Evolutionary conservation across 2,888 invertebrate genomes (phyloP).

Genomic region (Brenthis hecate): DNA sequence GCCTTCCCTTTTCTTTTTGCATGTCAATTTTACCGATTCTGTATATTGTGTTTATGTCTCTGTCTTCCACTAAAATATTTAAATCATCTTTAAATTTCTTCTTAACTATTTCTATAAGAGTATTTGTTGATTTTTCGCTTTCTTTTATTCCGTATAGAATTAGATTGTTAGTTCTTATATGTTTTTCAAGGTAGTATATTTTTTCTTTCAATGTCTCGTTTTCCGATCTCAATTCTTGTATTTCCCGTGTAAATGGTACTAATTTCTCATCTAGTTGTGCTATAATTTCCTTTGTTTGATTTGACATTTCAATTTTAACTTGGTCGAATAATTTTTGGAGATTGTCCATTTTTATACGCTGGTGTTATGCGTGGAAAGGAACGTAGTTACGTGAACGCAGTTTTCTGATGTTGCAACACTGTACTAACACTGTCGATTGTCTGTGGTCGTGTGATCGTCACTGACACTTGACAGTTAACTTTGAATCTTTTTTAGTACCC

Average conservation of each 20-base stretch:
- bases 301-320: constrained; percentile 34
- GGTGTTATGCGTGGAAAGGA: not conserved
- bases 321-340: constrained; percentile 24
- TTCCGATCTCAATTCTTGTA: constrained; percentile 23
- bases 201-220: constrained; percentile 22
- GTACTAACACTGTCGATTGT: no score
- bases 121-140: constrained; percentile 8
- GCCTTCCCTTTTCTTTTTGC: no score
- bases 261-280: constrained; percentile 32
- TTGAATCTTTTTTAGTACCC: no score
- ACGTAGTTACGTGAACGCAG: not conserved
- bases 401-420: no score
- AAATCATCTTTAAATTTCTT: no score
- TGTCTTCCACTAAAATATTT: no score
- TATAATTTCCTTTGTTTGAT: constrained; percentile 30
- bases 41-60: no score
- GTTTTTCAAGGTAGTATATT: constrained; percentile 19
- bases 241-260: constrained; percentile 20
- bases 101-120: constrained; percentile 4
- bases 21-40: no score
- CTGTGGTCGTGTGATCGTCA: no score
- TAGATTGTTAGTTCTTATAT: constrained; percentile 17
- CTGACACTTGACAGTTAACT: no score
- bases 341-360: constrained; percentile 19
- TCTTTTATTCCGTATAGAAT: constrained; percentile 20